Conservation (phyloP, 30 jellyfish, hydroid and myxozoan genomes). For the Pelagia noctiluca region DNA sequence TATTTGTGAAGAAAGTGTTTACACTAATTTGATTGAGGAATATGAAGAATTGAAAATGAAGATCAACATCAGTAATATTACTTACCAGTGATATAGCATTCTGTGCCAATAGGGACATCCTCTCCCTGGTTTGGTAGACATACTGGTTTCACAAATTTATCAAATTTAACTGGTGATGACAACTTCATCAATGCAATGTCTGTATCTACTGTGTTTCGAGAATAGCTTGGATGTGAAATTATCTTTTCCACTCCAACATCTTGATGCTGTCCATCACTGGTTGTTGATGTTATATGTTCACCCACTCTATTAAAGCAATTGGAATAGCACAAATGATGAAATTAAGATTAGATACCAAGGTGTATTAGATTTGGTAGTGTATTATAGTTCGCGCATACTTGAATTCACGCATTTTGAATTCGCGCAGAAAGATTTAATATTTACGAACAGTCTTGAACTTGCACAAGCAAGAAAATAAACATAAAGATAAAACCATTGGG, state of each 20-base stretch:
- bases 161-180: slow-evolving; percentile 63
- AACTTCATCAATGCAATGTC: slow-evolving; percentile 89
- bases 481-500: no score
- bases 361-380: neutral
- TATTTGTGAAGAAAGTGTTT: no score
- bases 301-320: slow-evolving; percentile 77
- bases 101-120: slow-evolving; percentile 79
- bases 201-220: slow-evolving; percentile 55
- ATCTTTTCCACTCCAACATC: slow-evolving; percentile 59
- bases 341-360: neutral
- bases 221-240: slow-evolving; percentile 67
- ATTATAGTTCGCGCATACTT: neutral
- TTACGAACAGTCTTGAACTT: neutral
- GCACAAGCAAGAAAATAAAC: no score
- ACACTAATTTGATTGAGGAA: no score
- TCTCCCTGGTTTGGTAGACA: slow-evolving; percentile 79
- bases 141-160: slow-evolving; percentile 76
- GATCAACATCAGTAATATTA: no score
- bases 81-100: slow-evolving; percentile 87
- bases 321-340: no score
- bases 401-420: neutral
- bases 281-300: slow-evolving; percentile 57
- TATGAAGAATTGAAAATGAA: no score
- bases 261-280: slow-evolving; percentile 56
- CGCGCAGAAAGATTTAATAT: neutral